A percentile compares a stretch with the other conserved stretches of the same genome.
These are phyloP conservation scores for Artemia franciscana DNA, from an alignment of 1,140 invertebrate genomes.

Conservation along the genomic window DNA sequence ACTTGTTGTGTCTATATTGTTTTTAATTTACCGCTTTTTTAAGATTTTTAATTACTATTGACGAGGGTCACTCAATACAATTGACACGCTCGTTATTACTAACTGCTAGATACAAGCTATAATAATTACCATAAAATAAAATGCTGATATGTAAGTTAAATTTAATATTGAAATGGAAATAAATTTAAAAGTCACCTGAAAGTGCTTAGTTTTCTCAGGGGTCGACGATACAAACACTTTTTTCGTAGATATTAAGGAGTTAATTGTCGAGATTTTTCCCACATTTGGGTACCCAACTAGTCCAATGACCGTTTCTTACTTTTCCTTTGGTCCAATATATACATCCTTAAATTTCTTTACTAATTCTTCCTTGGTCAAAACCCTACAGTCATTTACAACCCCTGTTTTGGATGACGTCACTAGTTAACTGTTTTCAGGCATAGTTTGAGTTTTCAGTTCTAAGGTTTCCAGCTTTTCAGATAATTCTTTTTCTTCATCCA, in stretches of 20 bases:
- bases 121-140: too few relatives aligned
- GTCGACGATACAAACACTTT: slow-evolving; percentile 89
- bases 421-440: too few relatives aligned
- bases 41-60: too few relatives aligned
- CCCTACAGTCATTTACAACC: neutral
- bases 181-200: slow-evolving; percentile 29
- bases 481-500: neutral
- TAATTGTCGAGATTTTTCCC: slow-evolving; percentile 96
- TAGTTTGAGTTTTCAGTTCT: too few relatives aligned
- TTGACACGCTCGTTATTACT: too few relatives aligned
- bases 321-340: slow-evolving; percentile 28
- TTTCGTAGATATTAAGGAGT: slow-evolving; percentile 66
- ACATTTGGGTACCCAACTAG: slow-evolving; percentile 98
- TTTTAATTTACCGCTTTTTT: too few relatives aligned
- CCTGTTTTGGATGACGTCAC: neutral
- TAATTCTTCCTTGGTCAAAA: slow-evolving; percentile 21
- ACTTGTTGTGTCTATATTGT: too few relatives aligned
- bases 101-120: too few relatives aligned
- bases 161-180: too few relatives aligned
- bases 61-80: too few relatives aligned
- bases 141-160: too few relatives aligned
- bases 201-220: slow-evolving; percentile 87
- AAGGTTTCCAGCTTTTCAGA: too few relatives aligned
- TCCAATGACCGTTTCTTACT: slow-evolving; percentile 44
- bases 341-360: slow-evolving; percentile 38